Percentiles rank a stretch among this genome's conserved stretches.
These are phyloP conservation scores for Euproctis similis DNA, from an alignment of 2,888 invertebrate species.

Conservation along the genomic window DNA sequence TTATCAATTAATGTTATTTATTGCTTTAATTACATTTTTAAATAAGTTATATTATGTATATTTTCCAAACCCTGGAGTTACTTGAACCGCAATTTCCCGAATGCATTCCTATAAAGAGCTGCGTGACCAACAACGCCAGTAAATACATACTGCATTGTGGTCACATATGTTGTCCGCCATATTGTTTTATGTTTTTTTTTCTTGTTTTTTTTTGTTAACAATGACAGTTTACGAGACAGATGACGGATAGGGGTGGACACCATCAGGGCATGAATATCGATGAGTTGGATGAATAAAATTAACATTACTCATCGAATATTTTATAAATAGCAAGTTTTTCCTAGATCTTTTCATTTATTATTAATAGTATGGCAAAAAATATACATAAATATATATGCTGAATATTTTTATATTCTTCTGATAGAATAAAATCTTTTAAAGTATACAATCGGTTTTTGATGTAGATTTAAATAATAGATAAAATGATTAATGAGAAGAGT, in stretches of 20 bases:
- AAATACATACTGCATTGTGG: conserved; percentile 22
- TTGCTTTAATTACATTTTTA: too few species aligned
- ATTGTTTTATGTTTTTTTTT: conserved; percentile 12
- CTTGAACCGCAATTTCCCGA: conserved; percentile 4
- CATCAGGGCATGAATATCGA: conserved; percentile 10
- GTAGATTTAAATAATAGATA: too few species aligned
- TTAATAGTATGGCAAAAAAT: too few species aligned
- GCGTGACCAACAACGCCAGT: conserved; percentile 14
- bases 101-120: conserved; percentile 4
- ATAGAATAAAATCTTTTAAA: too few species aligned
- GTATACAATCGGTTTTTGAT: too few species aligned
- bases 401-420: too few species aligned
- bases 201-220: conserved; percentile 18
- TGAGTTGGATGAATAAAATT: neutral
- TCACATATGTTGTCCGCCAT: conserved; percentile 24
- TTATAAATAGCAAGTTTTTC: too few species aligned
- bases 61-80: conserved; percentile 1
- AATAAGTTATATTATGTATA: neutral
- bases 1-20: too few species aligned
- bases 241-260: conserved; percentile 12
- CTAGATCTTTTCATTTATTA: too few species aligned
- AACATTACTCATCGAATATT: too few species aligned
- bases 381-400: too few species aligned
- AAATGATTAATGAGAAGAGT: too few species aligned
- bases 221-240: conserved; percentile 24